Evolutionary conservation across 2,797 vertebrate genomes (phyloP), one percentile per base, ranked within the genome.

Genomic region (Syncerus caffer): DNA sequence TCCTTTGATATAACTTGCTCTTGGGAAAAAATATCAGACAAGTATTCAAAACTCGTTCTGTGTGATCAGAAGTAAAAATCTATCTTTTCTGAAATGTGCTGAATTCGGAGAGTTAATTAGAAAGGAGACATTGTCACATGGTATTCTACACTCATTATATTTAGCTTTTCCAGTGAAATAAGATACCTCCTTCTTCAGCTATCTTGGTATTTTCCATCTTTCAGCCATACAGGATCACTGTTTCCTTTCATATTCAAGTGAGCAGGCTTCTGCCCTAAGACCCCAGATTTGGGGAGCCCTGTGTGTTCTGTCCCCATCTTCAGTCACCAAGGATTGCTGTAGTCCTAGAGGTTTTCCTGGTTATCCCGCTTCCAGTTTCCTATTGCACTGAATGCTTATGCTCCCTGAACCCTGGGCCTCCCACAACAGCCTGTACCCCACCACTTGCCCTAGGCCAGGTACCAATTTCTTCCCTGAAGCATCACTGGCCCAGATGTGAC

Each of bases 41-140:
- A 80, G 42, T 89, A 38, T 96, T 82, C 84, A 95, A 97, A 94
- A 27, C 25, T 67, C 45, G 16, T 10, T 60, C 31, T 14, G 34
- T 87, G 29, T 80, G 42, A 89, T 79, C 19, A 50, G 85, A 67
- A 95, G 58, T 74, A 60, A 64, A 91, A 90, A 31, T 55, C 27
- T 86, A 4, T 89, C 29, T 91, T 85, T 86, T 96, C 76, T 78
- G 87, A 90, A 93, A n/a, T 91, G 34, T 89, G 51, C 62, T 74
- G 60, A 90, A 90, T 93, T 80, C 31, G 7, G 38, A 89, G 87
- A 79, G 83, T 91, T 91, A 90, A 82, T 93, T 97, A 87, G 87
- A 97, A 89, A 58, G 27, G 74, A 74, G 62, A 42, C 10, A 29
- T 17, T 64, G 29, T 79, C 57, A 12, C 51, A 3, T 83, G 89